A percentile compares a stretch with the other conserved stretches of the same genome.
Conservation (phyloP, 2,888 invertebrate genomes). For the Digitonthophagus gazella region DNA sequence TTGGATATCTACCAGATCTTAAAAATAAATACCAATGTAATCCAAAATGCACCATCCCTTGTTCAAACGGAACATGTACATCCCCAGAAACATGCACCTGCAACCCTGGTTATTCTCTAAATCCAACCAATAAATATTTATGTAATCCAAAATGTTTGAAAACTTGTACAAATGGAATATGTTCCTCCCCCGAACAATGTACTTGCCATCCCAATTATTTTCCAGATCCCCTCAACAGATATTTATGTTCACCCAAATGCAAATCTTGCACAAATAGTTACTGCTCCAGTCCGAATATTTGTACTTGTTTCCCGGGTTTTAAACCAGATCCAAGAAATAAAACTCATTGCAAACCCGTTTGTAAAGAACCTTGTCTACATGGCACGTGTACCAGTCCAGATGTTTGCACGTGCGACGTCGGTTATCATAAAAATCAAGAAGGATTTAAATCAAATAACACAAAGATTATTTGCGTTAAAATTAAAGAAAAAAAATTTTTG, state of each 20-base stretch:
- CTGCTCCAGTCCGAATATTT: slow-evolving; percentile 30
- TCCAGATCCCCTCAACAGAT: slow-evolving; percentile 23
- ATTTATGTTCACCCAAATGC: slow-evolving; percentile 29
- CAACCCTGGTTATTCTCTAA: slow-evolving; percentile 20
- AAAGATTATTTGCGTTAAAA: background rate
- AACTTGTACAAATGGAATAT: slow-evolving; percentile 49
- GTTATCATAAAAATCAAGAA: too few relatives aligned
- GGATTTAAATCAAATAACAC: slow-evolving; percentile 29
- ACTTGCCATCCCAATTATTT: slow-evolving; percentile 19
- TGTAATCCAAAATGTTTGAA: slow-evolving; percentile 36
- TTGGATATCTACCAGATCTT: slow-evolving; percentile 31
- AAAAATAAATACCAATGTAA: slow-evolving; percentile 35
- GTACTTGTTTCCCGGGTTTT: slow-evolving; percentile 24
- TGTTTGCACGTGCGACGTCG: slow-evolving; percentile 24
- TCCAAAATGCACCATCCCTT: slow-evolving; percentile 32
- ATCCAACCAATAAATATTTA: slow-evolving; percentile 40
- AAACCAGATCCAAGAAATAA: slow-evolving; percentile 15
- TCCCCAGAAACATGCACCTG: slow-evolving; percentile 32
- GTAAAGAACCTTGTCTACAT: slow-evolving; percentile 27
- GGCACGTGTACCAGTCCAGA: slow-evolving; percentile 30
- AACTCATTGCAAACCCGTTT: slow-evolving; percentile 28
- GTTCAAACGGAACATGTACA: slow-evolving; percentile 34
- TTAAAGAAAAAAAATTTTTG: slow-evolving; percentile 2
- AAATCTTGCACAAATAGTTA: slow-evolving; percentile 27
- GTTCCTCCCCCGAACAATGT: slow-evolving; percentile 41